Evolutionary conservation across 2,797 vertebrate species (phyloP), one percentile per base, ranked within the genome.

Genomic region (Jordanella pulchra): DNA sequence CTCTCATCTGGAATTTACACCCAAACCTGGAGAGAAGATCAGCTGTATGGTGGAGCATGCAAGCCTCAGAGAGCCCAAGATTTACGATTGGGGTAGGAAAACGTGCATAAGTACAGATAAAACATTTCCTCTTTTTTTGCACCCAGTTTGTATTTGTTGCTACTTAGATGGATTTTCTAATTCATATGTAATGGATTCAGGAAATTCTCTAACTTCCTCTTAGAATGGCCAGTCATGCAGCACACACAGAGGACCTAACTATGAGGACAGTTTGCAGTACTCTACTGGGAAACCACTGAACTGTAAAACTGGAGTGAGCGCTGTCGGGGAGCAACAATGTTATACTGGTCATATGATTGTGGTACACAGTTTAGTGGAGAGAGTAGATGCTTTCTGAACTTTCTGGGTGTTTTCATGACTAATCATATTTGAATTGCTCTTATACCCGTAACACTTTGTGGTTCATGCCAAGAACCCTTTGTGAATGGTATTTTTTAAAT

Each of bases 1-100:
- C 63, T 15, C 42, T 15, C 11, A 65, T 42, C 42, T 94, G 78
- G 81, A 89, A 64, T 74, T 85, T 39, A 84, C 67, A 1, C 93
- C 90, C 0, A 68, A 69, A 67, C 13, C 65, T 30, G 84, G 81
- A 71, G 94, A 93, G 67, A 78, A 71, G 51, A 92, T 94, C 45
- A 83, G 80, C 64, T 94, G 93, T 17, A 81, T 78, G 72, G 93
- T 94, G 12, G 55, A 94, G 68, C 94, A 95, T 47, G 0, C 21
- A 68, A 55, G n/a, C 25, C 87, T 84, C 18, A 9, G 51, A 0
- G 2, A 76, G 23, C 91, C 84, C 45, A 51, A 69, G 39, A 28
- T 63, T 2, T 64, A 78, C 11, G 39, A 85, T 65, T 93, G 92
- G 92, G 91, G 93, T 94, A 60, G 32, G 60, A 60, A 23, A 1